A percentile compares a stretch with the other conserved stretches of the same genome.
These are phyloP conservation scores for Colletes collaris DNA, from an alignment of 2,888 invertebrate genomes.

Conservation along the genomic window DNA sequence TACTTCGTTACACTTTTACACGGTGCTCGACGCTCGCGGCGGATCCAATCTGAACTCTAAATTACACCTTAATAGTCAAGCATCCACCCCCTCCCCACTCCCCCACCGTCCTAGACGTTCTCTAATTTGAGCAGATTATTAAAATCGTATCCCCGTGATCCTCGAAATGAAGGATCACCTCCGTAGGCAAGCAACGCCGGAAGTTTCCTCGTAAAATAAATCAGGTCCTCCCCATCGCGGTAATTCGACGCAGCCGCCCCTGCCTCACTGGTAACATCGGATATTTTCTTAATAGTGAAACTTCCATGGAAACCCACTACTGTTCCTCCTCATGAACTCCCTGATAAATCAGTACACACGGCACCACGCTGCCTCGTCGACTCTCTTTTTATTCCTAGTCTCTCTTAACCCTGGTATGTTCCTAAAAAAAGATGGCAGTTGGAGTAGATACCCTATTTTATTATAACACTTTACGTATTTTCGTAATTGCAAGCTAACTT, in stretches of 20 bases:
- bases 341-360: conserved; percentile 61
- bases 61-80: conserved; percentile 43
- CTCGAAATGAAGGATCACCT: conserved; percentile 57
- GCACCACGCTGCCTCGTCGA: not conserved
- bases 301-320: conserved; percentile 56
- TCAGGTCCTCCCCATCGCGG: conserved; percentile 60
- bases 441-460: no score
- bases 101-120: conserved; percentile 16
- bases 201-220: conserved; percentile 73
- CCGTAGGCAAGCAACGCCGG: conserved; percentile 54
- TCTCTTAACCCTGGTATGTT: no score
- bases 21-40: conserved; percentile 12
- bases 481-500: no score
- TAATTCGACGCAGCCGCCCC: conserved; percentile 67
- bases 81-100: conserved; percentile 19
- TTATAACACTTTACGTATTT: no score
- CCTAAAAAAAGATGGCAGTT: no score
- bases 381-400: no score
- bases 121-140: conserved; percentile 64
- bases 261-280: conserved; percentile 63
- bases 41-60: conserved; percentile 42
- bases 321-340: conserved; percentile 62
- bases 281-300: conserved; percentile 73
- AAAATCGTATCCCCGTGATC: conserved; percentile 67
- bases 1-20: conserved; percentile 34